Evolutionary conservation across 2,888 invertebrate species (phyloP), one percentile per base, ranked within the genome.

Genomic region (Micoletzkya japonica): DNA sequence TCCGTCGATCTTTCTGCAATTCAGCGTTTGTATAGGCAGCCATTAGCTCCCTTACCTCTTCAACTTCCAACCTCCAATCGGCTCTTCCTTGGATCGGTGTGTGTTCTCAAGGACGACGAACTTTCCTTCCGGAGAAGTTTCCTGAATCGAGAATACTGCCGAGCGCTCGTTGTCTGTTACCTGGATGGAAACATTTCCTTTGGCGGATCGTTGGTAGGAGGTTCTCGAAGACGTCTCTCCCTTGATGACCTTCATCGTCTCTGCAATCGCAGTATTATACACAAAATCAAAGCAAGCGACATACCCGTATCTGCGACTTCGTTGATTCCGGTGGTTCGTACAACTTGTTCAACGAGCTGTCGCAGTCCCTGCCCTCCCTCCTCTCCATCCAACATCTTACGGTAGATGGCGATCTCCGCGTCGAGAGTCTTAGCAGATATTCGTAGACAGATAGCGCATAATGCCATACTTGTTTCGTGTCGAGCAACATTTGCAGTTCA

Each of bases 371-470:
- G 75, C 17, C 87, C 86, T 82, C 84, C 87, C 80, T 88, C 88
- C 76, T 88, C 88, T 52, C 87, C 86, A 80, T 88, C 88, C 79
- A 88, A 82, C 78, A 88, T 85, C 76, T 88, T 88, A 74, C 88
- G 85, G 86, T 89, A 88, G 72, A 88, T 88, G 74, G 87, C 87
- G 74, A 88, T 88, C 82, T 88, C 88, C 66, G 88, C 86, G 83
- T 88, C 88, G 74, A 88, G 82, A 14, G 87, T 87, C 69, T 88
- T 2, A 61, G 2, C 2, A 39, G 52, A n/a, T 14, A 14, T 7
- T 52, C 4, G 26, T 60, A 60, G 28, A 39, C 28, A 39, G 7
- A 39, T 17, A 10, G 39, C 6, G 39, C 6, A 39, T 10, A 39
- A 39, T 39, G 39, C 54, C 52, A 2, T 24, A 76, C 76, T 70